Percentiles rank a stretch among this genome's conserved stretches.
Conservation (phyloP, 2,888 invertebrate species). For the Agrypnus murinus region DNA sequence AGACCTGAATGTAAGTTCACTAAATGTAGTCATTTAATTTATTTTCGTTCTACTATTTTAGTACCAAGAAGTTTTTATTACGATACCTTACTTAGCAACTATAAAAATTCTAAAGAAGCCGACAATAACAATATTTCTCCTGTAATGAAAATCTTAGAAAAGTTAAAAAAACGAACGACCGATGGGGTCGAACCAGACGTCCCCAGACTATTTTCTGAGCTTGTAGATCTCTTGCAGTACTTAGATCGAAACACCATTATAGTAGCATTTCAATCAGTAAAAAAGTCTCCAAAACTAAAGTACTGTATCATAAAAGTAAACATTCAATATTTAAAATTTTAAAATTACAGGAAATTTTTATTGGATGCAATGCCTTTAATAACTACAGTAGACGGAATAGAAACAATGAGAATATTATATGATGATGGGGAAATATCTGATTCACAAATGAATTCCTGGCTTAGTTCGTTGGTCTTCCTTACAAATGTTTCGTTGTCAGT, state of each 20-base stretch:
- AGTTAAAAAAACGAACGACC: constrained; percentile 49
- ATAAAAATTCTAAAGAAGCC: constrained; percentile 33
- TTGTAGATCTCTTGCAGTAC: constrained; percentile 50
- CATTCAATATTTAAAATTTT: constrained; percentile 3
- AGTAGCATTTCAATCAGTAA: constrained; percentile 45
- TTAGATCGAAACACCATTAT: constrained; percentile 25
- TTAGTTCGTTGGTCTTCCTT: constrained; percentile 52
- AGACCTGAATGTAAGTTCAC: constrained; percentile 2
- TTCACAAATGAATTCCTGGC: constrained; percentile 55
- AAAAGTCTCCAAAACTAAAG: constrained; percentile 49
- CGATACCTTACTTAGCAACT: constrained; percentile 45
- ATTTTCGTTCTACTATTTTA: constrained; percentile 26
- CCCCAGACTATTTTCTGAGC: constrained; percentile 51
- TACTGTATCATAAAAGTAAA: constrained; percentile 25
- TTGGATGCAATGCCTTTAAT: constrained; percentile 55
- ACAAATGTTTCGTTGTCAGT: constrained; percentile 52
- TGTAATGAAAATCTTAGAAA: constrained; percentile 39
- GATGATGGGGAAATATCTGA: constrained; percentile 43
- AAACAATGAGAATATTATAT: constrained; percentile 54
- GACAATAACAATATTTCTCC: constrained; percentile 21
- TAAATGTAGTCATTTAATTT: neutral
- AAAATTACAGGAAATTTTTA: constrained; percentile 52
- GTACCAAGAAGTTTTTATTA: constrained; percentile 45
- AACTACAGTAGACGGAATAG: constrained; percentile 52
- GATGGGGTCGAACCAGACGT: constrained; percentile 55